Evolutionary conservation across 2,797 vertebrate species (phyloP), one percentile per base, ranked within the genome.

Genomic region (Amphiprion clarkii): DNA sequence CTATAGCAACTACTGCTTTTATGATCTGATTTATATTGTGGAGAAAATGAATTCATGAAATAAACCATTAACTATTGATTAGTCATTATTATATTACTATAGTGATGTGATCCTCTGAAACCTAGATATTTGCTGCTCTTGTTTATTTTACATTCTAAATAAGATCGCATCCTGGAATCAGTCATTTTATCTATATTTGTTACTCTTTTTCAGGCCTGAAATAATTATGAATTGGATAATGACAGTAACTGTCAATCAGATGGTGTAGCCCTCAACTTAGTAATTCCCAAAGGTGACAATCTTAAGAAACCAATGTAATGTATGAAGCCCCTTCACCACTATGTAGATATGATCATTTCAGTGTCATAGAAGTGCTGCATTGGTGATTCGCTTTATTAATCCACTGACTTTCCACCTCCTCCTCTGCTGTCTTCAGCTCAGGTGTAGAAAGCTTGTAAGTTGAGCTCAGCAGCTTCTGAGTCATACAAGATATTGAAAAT

Each of bases 401-500:
- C 36, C 14, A 52, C 25, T 54, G 27, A 0, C 19, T 23, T 59
- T 33, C 13, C 1, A 27, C 29, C 16, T 6, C 46, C 53, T 39
- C 6, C 49, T 16, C 40, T 17, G 19, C 59, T 48, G 9, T 31
- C 36, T 1, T 42, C 42, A n/a, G 23, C n/a, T 49, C 25, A 16
- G 51, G 49, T 71, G 36, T 5, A 4, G 14, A 36, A 23, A 40
- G n/a, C 21, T 19, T 42, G 13, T n/a, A 44, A 42, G 29, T 27
- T 49, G 8, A 71, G 31, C 31, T 21, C 9, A 56, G 14, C 53
- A 25, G 31, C 33, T 17, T 31, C 64, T 69, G 21, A 68, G 27
- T 78, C 67, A 73, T 25, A 29, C 25, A 2, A 29, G 10, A 31
- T 49, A 11, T 48, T 17, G 54, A 19, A 66, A 71, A 55, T 3